Evolutionary conservation across 1,140 invertebrate species (phyloP), one percentile per base, ranked within the genome.

Genomic region (Drosophila ogumai): DNA sequence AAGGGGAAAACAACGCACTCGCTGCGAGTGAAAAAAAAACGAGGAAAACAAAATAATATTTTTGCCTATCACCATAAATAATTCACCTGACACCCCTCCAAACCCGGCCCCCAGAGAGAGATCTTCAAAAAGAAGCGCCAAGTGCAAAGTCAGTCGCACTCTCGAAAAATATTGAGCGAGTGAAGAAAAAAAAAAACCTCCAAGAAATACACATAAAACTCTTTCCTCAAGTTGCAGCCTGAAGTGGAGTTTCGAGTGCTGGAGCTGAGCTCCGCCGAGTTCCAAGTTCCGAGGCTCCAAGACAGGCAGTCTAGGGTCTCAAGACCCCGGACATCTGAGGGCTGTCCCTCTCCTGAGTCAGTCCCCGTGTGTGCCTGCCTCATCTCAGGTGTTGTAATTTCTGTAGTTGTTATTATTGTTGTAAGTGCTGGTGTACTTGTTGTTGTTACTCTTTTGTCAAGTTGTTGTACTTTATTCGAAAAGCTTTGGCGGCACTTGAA

Each of bases 21-120:
- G 61, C 59, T 52, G 52, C 13, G 41, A 47, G 34, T 41, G 32
- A 65, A 69, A 15, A 55, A 40, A 49, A 34, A 22, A 31, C 15
- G 13, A 68, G 68, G 66, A 66, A 75, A 69, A 84, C 69, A 88
- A 75, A 88, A 88, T 88, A 84, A 68, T 69, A 81, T 90, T 88
- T 88, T 90, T 90, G 85, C 85, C 85, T 90, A 90, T 90, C 85
- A 90, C 85, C 85, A 90, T 90, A 90, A 90, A 90, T 90, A 90
- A 90, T 90, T 90, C 85, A 90, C 81, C 74, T 74, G 56, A 61
- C 50, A 47, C 19, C 49, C 50, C 15, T 15, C 36, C 41, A 32
- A 28, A 32, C 43, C 41, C 36, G 17, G 43, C 77, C 65, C 64
- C 64, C 75, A 34, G n/a, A 25, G 19, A 52, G 82, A 81, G 80